Percentiles rank a stretch among this genome's conserved stretches.
Evolutionary conservation across 2,113 vertebrate genomes (phyloP).

Genomic region (Ailuropoda melanoleuca): DNA sequence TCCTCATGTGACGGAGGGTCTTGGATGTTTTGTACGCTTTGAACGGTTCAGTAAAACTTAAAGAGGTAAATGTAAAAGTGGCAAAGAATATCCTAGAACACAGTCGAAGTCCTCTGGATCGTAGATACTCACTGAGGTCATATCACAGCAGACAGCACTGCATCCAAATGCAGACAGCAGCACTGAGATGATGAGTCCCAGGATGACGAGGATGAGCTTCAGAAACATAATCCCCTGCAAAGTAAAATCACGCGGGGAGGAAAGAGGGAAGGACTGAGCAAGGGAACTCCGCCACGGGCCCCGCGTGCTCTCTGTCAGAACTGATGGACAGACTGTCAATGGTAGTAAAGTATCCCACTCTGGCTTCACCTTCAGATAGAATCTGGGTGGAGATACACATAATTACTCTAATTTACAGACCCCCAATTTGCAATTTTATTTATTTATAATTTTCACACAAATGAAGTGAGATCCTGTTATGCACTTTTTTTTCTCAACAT

Average conservation of each 20-base stretch:
- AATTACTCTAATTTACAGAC: not conserved
- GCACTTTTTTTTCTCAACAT: not conserved
- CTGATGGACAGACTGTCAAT: not conserved
- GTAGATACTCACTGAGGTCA: not conserved
- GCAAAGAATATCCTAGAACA: not conserved
- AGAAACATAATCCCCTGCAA: not conserved
- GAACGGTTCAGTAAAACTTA: not conserved
- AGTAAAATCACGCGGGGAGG: not conserved
- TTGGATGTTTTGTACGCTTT: not conserved
- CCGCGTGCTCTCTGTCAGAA: not conserved
- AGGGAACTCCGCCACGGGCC: not conserved
- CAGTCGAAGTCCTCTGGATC: not conserved
- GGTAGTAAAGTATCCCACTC: not conserved
- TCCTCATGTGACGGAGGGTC: not conserved
- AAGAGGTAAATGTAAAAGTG: not conserved
- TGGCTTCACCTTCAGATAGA: not conserved
- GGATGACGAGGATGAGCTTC: not conserved
- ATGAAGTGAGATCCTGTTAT: not conserved
- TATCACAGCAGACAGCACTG: not conserved
- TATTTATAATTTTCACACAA: not conserved
- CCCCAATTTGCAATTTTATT: not conserved
- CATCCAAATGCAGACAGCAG: not conserved
- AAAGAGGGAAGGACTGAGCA: not conserved
- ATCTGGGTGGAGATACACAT: not conserved
- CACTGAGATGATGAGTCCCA: not conserved